A percentile compares a stretch with the other conserved stretches of the same genome.
phyloP scores from a whole-genome alignment of 2,113 vertebrate species.

The Marcusenius ussheri region DNA sequence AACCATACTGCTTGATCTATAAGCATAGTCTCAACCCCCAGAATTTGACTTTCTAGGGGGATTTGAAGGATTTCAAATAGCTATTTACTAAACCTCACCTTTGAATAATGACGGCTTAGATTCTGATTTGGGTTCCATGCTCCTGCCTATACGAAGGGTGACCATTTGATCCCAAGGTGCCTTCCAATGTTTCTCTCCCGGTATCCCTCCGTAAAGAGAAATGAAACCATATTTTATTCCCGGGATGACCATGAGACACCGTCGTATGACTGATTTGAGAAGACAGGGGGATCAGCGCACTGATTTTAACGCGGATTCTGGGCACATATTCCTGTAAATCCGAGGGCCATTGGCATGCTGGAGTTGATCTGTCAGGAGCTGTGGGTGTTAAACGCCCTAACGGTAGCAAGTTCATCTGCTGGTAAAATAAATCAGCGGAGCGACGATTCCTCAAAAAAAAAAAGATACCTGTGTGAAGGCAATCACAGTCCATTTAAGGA shows the following conservation, averaged over 20 bases:
- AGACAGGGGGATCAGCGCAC: constrained; percentile 13
- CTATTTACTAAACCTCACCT: not conserved
- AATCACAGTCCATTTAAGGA: not conserved
- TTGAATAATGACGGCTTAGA: constrained; percentile 21
- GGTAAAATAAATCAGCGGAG: not conserved
- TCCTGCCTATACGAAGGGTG: not conserved
- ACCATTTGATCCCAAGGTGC: constrained; percentile 25
- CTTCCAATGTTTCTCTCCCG: constrained; percentile 42
- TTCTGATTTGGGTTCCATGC: constrained; percentile 33
- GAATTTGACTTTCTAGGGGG: constrained; percentile 13
- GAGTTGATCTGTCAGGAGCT: not conserved
- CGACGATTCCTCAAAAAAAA: not conserved
- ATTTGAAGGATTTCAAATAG: constrained; percentile 26
- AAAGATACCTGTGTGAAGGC: not conserved
- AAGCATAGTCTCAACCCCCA: constrained; percentile 5
- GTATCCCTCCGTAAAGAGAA: constrained; percentile 23
- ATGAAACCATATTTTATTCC: constrained; percentile 12
- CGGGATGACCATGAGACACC: constrained; percentile 28
- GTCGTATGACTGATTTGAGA: constrained; percentile 43
- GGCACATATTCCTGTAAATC: constrained; percentile 2
- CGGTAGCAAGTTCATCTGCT: not conserved
- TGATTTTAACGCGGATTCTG: constrained; percentile 31
- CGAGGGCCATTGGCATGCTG: not conserved
- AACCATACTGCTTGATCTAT: not conserved
- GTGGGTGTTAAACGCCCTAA: not conserved